Conservation (phyloP, 2,888 invertebrate genomes). For the Pinctada fucata region DNA sequence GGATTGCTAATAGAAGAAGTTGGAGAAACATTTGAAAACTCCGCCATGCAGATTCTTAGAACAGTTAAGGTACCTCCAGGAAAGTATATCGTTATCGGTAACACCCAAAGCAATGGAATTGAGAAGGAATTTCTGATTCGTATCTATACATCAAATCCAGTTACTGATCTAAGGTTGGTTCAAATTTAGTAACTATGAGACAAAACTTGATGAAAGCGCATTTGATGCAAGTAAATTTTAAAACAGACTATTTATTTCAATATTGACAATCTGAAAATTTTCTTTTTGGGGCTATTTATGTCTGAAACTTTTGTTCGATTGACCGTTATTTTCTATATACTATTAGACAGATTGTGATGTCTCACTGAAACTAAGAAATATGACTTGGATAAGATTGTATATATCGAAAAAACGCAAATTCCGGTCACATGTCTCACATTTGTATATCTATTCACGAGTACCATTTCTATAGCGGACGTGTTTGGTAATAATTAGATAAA, state of each 20-base stretch:
- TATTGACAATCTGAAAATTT: background rate
- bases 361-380: no score
- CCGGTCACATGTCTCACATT: no score
- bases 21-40: conserved; percentile 15
- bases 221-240: no score
- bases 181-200: no score
- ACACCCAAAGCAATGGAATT: conserved; percentile 10
- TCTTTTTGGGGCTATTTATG: background rate
- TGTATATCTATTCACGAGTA: no score
- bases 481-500: no score
- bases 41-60: conserved; percentile 8
- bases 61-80: conserved; percentile 16
- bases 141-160: background rate
- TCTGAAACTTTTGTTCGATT: background rate
- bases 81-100: conserved; percentile 25
- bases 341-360: no score
- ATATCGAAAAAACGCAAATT: no score
- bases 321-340: background rate
- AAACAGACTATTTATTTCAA: no score
- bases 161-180: background rate
- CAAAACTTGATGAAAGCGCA: no score
- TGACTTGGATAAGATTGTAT: no score
- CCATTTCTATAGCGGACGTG: no score
- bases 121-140: conserved; percentile 24
- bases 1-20: conserved; percentile 31